Evolutionary conservation across 2,888 invertebrate genomes (phyloP).

Genomic region (Netelia melanura): DNA sequence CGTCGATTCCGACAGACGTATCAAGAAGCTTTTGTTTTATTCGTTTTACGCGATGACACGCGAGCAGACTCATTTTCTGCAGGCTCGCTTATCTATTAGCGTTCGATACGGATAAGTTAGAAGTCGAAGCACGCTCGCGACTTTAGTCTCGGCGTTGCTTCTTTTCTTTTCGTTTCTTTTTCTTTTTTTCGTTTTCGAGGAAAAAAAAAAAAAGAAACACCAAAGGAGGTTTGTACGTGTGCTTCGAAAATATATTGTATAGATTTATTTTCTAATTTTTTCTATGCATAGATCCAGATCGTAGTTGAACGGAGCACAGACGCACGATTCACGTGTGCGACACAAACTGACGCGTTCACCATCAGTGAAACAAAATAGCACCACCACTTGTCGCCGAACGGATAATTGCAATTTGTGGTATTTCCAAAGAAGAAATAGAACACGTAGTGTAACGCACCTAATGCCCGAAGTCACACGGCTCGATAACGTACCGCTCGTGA

Average conservation of each 20-base stretch:
- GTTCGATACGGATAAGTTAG: too few species aligned
- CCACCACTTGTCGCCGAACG: conserved; percentile 23
- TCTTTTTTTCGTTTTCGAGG: background rate
- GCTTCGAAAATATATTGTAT: background rate
- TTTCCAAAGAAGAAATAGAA: conserved; percentile 19
- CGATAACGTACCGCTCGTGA: conserved; percentile 40
- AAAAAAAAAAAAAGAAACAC: background rate
- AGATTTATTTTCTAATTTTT: background rate
- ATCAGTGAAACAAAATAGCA: conserved; percentile 11
- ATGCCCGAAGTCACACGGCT: conserved; percentile 66
- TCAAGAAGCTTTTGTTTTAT: background rate
- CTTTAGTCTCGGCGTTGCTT: conserved; percentile 7
- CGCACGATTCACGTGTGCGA: conserved; percentile 37
- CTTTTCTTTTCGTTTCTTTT: too few species aligned
- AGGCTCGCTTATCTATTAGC: background rate
- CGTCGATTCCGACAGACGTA: conserved; percentile 18
- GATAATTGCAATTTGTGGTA: conserved; percentile 8
- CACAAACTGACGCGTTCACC: background rate
- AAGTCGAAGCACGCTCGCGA: conserved; percentile 6
- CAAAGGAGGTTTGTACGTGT: conserved; percentile 6
- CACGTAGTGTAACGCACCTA: conserved; percentile 60
- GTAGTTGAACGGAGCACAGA: conserved; percentile 50
- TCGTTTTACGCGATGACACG: background rate
- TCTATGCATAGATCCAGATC: conserved; percentile 63
- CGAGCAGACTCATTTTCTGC: background rate